phyloP scores from a whole-genome alignment of 2,113 vertebrate species.

The Gymnogyps californianus region DNA sequence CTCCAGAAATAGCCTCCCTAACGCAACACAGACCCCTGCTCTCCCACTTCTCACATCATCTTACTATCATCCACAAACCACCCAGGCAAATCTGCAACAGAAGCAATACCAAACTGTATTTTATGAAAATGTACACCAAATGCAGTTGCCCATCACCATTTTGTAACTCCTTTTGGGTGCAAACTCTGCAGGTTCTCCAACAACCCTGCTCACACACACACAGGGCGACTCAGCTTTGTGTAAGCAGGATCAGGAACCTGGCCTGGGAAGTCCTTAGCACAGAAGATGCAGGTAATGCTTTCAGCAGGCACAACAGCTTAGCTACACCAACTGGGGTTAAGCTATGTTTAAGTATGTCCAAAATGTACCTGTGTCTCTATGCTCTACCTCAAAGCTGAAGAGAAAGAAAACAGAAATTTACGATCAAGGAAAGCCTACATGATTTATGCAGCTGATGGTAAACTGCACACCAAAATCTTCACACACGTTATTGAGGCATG shows the following conservation, averaged over 20 bases:
- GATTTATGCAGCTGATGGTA: not conserved
- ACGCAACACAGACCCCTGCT: not conserved
- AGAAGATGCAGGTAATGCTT: not conserved
- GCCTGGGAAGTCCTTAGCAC: not conserved
- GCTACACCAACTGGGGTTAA: not conserved
- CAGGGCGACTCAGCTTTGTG: not conserved
- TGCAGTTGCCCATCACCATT: not conserved
- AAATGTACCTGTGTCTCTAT: not conserved
- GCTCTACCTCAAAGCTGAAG: not conserved
- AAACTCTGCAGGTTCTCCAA: not conserved
- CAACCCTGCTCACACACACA: not conserved
- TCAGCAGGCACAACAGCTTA: not conserved
- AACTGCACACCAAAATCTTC: not conserved
- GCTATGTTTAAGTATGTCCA: not conserved
- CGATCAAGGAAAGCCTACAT: not conserved
- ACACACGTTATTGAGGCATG: not conserved
- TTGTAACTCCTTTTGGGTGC: accelerated
- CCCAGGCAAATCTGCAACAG: not conserved
- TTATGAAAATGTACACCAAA: not conserved
- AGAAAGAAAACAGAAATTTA: not conserved
- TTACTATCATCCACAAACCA: not conserved
- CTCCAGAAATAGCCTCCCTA: not conserved
- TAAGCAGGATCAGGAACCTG: not conserved
- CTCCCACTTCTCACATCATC: not conserved
- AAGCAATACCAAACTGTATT: not conserved